phyloP scores from a whole-genome alignment of 2,888 invertebrate genomes.

The Zootermopsis nevadensis region DNA sequence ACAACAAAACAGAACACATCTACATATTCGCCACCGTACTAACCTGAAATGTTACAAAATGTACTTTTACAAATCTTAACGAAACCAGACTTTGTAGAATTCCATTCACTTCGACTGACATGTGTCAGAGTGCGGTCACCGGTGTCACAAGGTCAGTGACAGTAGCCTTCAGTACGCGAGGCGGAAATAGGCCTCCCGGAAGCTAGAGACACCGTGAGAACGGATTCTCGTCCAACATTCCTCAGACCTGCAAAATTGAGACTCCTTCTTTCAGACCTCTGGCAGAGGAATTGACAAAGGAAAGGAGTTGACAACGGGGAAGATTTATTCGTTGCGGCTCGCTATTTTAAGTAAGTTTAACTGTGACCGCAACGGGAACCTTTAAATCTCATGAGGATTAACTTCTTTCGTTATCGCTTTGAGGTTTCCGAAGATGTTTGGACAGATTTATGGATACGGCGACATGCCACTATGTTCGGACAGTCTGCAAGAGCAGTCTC shows the following conservation, averaged over 20 bases:
- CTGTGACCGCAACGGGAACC: not conserved
- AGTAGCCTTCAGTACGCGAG: not conserved
- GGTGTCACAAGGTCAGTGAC: not conserved
- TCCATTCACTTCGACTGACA: no score
- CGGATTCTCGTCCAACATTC: not conserved
- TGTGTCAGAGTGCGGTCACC: not conserved
- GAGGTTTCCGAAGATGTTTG: not conserved
- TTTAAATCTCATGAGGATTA: not conserved
- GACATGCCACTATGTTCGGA: no score
- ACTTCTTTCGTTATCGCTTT: not conserved
- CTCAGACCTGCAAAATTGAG: not conserved
- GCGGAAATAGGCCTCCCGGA: not conserved
- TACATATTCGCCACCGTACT: no score
- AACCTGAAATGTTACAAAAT: no score
- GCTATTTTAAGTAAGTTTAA: not conserved
- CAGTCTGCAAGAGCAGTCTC: no score
- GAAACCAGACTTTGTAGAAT: no score
- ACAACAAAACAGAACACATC: no score
- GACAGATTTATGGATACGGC: not conserved
- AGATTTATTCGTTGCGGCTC: not conserved
- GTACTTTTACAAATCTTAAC: no score
- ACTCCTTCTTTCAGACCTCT: not conserved
- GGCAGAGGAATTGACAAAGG: not conserved
- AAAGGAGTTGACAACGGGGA: not conserved
- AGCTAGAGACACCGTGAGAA: not conserved